Percentiles rank a stretch among this genome's conserved stretches.
phyloP scores from a whole-genome alignment of 2,797 vertebrate genomes.

The Poecile montanus region DNA sequence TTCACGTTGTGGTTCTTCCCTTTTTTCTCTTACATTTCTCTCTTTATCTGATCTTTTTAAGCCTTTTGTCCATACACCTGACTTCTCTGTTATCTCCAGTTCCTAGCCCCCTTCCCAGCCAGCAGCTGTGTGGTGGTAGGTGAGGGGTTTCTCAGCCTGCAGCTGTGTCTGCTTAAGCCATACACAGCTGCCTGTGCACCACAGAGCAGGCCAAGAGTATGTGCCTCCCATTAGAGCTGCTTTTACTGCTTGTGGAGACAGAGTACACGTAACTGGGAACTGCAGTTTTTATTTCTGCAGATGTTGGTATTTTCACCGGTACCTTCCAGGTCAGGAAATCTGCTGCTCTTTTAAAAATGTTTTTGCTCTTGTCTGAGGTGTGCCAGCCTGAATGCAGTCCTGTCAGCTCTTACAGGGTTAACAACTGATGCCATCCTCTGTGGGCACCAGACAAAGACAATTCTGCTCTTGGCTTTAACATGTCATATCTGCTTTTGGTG shows the following conservation, averaged over 20 bases:
- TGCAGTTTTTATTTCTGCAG: background rate
- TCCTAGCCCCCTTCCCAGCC: background rate
- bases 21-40: background rate
- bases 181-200: background rate
- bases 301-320: background rate
- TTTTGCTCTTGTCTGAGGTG: background rate
- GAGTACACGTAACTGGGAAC: background rate
- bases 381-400: background rate
- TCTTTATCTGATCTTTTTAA: background rate
- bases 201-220: background rate
- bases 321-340: background rate
- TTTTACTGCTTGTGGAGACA: background rate
- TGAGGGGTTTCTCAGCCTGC: background rate
- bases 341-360: background rate
- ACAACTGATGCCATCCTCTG: background rate
- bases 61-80: background rate
- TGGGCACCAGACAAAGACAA: slow-evolving; percentile 1
- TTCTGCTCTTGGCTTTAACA: slow-evolving; percentile 4
- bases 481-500: slow-evolving; percentile 22
- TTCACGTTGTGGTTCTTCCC: background rate
- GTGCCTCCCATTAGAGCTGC: background rate
- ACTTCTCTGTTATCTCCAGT: background rate
- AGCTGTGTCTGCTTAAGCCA: background rate
- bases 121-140: background rate
- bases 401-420: background rate